Conservation (phyloP, 1,140 invertebrate genomes). For the Metopolophium dirhodum region DNA sequence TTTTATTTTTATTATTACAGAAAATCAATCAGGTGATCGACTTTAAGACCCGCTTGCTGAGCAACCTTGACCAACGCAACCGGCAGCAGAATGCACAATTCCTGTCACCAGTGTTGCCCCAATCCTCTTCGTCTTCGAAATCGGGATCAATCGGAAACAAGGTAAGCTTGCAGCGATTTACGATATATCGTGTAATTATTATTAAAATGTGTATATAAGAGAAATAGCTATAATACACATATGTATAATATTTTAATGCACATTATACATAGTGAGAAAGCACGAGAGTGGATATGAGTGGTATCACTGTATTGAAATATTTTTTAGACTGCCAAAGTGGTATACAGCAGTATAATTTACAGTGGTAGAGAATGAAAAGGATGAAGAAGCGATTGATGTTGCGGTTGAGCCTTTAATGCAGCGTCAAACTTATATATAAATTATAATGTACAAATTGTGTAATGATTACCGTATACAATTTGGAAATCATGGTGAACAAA, state of each 20-base stretch:
- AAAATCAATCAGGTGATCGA: conserved; percentile 61
- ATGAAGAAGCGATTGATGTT: neutral
- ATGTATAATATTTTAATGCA: neutral
- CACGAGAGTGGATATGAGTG: neutral
- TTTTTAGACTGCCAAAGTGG: neutral
- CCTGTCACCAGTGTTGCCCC: conserved; percentile 21
- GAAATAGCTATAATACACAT: neutral
- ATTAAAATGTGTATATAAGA: neutral
- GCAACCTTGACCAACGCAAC: conserved; percentile 58
- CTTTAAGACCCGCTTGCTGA: conserved; percentile 59
- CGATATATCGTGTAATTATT: neutral
- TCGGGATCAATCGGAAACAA: conserved; percentile 20
- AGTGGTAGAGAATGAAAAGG: neutral
- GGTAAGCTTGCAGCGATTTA: neutral
- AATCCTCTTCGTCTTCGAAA: neutral
- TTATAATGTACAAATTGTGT: neutral
- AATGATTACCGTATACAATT: neutral
- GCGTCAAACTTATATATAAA: neutral
- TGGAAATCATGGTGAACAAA: neutral
- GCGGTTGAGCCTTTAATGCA: no score
- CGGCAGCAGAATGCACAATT: conserved; percentile 58
- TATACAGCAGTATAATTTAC: neutral
- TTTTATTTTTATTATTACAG: conserved; percentile 54
- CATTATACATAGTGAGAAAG: neutral
- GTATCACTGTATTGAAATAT: neutral